Base-by-base conservation (phyloP, 2,888 invertebrate species). In the Crocallis elinguaria region DNA sequence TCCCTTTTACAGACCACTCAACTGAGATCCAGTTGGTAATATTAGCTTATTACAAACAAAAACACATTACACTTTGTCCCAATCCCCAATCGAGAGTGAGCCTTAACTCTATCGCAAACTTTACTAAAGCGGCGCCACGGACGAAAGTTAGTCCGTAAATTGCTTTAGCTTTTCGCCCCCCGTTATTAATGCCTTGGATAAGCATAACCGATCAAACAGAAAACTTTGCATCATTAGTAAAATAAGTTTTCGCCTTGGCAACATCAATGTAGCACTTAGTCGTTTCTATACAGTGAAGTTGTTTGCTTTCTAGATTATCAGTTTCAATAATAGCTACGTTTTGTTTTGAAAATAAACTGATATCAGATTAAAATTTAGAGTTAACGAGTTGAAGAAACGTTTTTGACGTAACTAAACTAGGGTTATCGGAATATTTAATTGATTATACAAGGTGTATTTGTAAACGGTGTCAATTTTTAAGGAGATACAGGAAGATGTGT, bases 191-290 rank as follows among this genome's bases (percentile, higher is more conserved):
- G 68, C 67, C 67, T 66, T 67, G 67, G 69, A 72, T 70, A 70
- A 75, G 69, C 69, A 71, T 73, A 69, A 70, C 69, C 70, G 71
- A 76, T 77, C 75, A 71, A 70, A 72, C 66, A 69, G 67, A 70
- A 69, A 78, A 76, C 64, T 77, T 77, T 69, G 57, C 64, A 66
- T 76, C 77, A 75, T 77, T 77, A 77, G 72, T 67, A 67, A 66
- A 73, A 62, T 69, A 76, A 75, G 70, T 75, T 73, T 61, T 60
- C 63, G 64, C 61, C 67, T 64, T 64, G 53, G 64, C 57, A 68
- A 67, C 62, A 65, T 57, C 63, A 65, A 59, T 65, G 45, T 52
- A 42, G 49, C 27, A 39, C 51, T 50, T 56, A 51, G 53, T 46
- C 50, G 39, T 25, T 57, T 45, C 12, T 21, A 50, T 55, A 57